Base-by-base conservation (phyloP, 2,888 invertebrate species). In the Octonoba sinensis region DNA sequence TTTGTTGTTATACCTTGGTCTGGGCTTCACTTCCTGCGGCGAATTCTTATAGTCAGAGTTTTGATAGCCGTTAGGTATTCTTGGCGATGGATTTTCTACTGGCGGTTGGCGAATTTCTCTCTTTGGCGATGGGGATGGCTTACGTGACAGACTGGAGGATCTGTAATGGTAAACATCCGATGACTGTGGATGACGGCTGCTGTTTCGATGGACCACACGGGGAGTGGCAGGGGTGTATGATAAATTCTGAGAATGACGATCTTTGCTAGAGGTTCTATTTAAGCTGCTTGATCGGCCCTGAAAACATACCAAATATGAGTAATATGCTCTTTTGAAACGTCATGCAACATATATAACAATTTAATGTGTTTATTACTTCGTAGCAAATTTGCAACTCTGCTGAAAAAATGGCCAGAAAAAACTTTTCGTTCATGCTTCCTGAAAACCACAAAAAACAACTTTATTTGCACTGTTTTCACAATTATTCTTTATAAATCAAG, bases 231-330 rank as follows among this genome's bases (percentile, higher is more conserved):
- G 82, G 20, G 76, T 82, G 16, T 75, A 82, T 0, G 66, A 72
- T 11, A 82, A 16, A 24, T 70, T 44, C 12, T 66, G 71, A 18
- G 76, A 76, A n/a, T 76, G 82, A 13, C 82, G 82, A 16, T 82
- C 82, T 59, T 56, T 67, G 56, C 76, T 76, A 3, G 70, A 47
- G 1, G 69, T 60, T 20, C 82, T 54, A 24, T 71, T 82, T 49
- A 82, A 20, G 27, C 82, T 82, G 27, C 71, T 82, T 1, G 82
- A 82, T 20, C 82, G 75, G 60, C 36, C 67, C 79, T 79, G 54
- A 16, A 36, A 56, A 49, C 0, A 22, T 6, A 49, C 16, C 20
- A 18, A 54, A 54, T n/a, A n/a, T 54, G 54, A 8, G 13, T 4
- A 15, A 54, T 13, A 16, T 16, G 1, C 20, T n/a, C 11, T 54